Percentiles rank a stretch among this genome's conserved stretches.
phyloP scores from a whole-genome alignment of 1,140 invertebrate species.

The Drosophila paulistorum region DNA sequence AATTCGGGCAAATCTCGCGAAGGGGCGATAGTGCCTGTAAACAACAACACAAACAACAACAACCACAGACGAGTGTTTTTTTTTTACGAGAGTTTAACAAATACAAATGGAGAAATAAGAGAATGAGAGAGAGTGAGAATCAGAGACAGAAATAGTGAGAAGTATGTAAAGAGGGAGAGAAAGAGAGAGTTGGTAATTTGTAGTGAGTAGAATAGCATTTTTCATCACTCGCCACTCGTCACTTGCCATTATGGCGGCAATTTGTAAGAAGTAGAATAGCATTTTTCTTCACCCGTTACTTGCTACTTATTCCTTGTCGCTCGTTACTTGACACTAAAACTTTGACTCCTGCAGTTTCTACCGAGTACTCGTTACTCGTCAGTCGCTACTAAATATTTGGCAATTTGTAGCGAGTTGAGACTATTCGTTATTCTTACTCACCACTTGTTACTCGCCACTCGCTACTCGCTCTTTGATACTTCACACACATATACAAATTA shows the following conservation, averaged over 20 bases:
- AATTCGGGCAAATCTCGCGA: constrained; percentile 92
- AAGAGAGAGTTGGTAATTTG: neutral
- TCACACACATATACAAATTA: constrained; percentile 25
- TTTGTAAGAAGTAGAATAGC: neutral
- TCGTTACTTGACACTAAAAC: too few relatives aligned
- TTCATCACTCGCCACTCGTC: neutral
- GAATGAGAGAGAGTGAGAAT: constrained; percentile 9
- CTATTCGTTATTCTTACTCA: neutral
- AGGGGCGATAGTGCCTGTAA: constrained; percentile 97
- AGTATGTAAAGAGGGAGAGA: too few relatives aligned
- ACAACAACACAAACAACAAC: constrained; percentile 70
- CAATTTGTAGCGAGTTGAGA: neutral
- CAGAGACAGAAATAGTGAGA: constrained; percentile 20
- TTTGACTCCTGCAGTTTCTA: neutral
- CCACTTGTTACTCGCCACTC: constrained; percentile 10
- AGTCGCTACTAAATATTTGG: neutral
- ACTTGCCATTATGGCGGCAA: too few relatives aligned
- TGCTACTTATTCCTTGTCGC: too few relatives aligned
- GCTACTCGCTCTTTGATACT: constrained; percentile 9
- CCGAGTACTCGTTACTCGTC: neutral
- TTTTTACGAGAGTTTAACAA: constrained; percentile 16
- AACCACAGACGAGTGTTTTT: constrained; percentile 69
- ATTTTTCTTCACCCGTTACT: too few relatives aligned
- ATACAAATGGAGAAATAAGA: constrained; percentile 25
- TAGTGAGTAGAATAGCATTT: neutral